phyloP scores from a whole-genome alignment of 2,113 vertebrate species.

The Chlorocebus sabaeus region DNA sequence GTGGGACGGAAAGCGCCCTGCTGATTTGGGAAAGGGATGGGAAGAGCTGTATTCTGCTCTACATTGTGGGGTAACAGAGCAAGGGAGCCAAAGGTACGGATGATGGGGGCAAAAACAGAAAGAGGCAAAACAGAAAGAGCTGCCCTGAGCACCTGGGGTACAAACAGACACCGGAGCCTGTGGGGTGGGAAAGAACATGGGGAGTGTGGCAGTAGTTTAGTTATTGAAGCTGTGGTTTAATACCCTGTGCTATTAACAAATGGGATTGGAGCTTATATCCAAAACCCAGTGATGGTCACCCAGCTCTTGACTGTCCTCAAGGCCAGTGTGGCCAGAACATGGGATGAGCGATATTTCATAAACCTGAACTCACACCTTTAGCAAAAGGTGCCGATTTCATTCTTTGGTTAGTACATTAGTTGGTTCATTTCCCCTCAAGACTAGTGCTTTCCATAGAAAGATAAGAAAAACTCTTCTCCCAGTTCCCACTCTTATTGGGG shows the following conservation, averaged over 20 bases:
- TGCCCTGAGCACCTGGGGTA: neutral
- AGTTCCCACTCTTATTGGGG: neutral
- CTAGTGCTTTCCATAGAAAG: neutral
- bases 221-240: too few relatives aligned
- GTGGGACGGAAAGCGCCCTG: neutral
- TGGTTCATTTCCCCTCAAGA: neutral
- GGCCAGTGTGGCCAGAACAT: neutral
- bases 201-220: neutral
- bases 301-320: neutral
- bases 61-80: accelerated
- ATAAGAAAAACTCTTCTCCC: neutral
- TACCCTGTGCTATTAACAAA: too few relatives aligned
- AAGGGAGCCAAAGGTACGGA: neutral
- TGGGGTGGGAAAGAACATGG: neutral
- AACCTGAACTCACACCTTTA: neutral
- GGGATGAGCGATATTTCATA: neutral
- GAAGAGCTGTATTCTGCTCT: neutral
- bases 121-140: neutral
- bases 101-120: neutral
- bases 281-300: neutral
- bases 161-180: neutral
- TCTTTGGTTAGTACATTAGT: neutral
- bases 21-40: neutral
- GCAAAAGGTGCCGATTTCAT: neutral
- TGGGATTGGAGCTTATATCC: neutral